A percentile compares a stretch with the other conserved stretches of the same genome.
These are phyloP conservation scores for Cantharis flavilabris DNA, from an alignment of 2,888 invertebrate species.

Conservation along the genomic window DNA sequence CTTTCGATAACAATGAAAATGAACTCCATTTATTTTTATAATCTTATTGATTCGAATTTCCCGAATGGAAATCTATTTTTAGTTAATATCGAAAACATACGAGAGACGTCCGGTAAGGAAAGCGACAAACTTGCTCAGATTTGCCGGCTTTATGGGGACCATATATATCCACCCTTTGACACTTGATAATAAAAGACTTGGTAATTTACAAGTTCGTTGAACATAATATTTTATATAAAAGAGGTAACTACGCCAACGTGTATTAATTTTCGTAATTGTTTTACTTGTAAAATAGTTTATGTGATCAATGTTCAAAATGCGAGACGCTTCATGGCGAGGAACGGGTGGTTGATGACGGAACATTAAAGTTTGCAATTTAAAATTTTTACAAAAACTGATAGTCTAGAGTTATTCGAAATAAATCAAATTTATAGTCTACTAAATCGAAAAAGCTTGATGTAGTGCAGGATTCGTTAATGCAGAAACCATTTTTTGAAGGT, in stretches of 20 bases:
- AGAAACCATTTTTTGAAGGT: not conserved
- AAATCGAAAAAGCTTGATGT: not conserved
- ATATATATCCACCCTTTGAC: not conserved
- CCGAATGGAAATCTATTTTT: not conserved
- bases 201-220: not conserved
- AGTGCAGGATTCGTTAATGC: not conserved
- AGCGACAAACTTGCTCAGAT: not conserved
- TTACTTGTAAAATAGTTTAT: not conserved
- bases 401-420: not conserved
- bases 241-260: too few relatives aligned
- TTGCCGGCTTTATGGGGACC: too few relatives aligned
- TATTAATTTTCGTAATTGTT: not conserved
- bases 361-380: not conserved
- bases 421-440: not conserved
- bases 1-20: not conserved
- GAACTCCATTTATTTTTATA: not conserved
- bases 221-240: not conserved
- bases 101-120: not conserved
- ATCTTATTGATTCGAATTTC: not conserved
- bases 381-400: not conserved
- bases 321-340: not conserved
- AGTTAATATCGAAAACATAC: not conserved
- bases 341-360: not conserved
- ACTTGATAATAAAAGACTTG: not conserved
- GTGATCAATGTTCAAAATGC: not conserved